Percentiles rank a stretch among this genome's conserved stretches.
phyloP scores from a whole-genome alignment of 2,797 vertebrate genomes.

The Danio choprae region DNA sequence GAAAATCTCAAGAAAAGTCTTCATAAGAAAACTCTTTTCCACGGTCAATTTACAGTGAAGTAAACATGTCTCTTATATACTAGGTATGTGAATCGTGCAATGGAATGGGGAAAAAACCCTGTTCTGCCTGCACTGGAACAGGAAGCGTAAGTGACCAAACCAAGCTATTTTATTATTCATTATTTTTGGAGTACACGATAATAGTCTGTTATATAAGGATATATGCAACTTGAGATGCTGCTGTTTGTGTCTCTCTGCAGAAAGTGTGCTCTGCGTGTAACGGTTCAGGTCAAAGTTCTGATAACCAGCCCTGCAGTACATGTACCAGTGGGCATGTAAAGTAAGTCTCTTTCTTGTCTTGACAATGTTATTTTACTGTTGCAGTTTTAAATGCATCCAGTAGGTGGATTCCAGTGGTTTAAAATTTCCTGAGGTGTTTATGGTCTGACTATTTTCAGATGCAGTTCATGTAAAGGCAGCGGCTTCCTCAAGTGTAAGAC shows the following conservation, averaged over 20 bases:
- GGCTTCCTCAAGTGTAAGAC: slow-evolving; percentile 66
- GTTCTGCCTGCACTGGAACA: slow-evolving; percentile 73
- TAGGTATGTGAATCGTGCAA: slow-evolving; percentile 77
- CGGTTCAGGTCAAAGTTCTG: slow-evolving; percentile 68
- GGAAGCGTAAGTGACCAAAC: slow-evolving; percentile 75
- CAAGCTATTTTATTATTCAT: neutral
- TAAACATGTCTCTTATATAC: slow-evolving; percentile 4
- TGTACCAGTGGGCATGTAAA: slow-evolving; percentile 76
- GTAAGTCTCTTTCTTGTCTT: too few species aligned
- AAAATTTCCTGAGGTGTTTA: neutral
- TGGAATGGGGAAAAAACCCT: slow-evolving; percentile 73
- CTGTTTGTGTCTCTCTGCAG: slow-evolving; percentile 57
- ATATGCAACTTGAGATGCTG: neutral
- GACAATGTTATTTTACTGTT: too few species aligned
- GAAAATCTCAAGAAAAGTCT: too few species aligned
- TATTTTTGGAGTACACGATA: neutral
- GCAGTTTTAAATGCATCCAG: neutral
- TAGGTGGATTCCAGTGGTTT: neutral
- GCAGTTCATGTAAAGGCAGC: slow-evolving; percentile 69
- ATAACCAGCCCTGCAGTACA: slow-evolving; percentile 68
- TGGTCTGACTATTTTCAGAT: slow-evolving; percentile 64
- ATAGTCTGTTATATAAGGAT: too few species aligned
- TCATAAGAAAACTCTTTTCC: too few species aligned
- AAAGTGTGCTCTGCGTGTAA: slow-evolving; percentile 81
- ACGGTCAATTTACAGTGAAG: neutral